phyloP scores from a whole-genome alignment of 2,888 invertebrate species.

The Eupithecia abbreviata region DNA sequence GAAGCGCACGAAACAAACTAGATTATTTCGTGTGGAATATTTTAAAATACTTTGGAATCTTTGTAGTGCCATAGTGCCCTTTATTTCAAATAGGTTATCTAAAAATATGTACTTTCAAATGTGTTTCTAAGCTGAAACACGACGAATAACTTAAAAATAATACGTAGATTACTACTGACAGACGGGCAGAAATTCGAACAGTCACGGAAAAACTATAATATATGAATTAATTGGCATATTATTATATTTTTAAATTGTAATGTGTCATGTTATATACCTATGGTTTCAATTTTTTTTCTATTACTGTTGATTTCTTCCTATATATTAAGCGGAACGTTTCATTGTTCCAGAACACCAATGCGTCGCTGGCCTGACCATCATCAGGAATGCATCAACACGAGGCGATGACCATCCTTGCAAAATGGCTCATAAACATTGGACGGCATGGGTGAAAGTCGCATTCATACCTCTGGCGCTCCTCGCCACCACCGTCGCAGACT shows the following conservation, averaged over 20 bases:
- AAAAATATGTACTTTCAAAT: no score
- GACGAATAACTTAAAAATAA: no score
- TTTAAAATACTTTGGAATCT: neutral
- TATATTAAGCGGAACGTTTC: constrained; percentile 28
- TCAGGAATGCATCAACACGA: constrained; percentile 76
- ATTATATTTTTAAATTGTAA: no score
- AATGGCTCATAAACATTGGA: constrained; percentile 81
- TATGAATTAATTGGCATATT: no score
- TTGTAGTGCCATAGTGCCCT: neutral
- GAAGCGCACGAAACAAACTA: neutral
- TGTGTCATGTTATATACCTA: no score
- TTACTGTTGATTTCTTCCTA: no score
- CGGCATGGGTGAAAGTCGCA: constrained; percentile 76
- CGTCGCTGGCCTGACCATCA: constrained; percentile 57
- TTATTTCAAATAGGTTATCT: no score
- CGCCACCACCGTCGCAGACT: constrained; percentile 76
- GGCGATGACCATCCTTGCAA: constrained; percentile 79
- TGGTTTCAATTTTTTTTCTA: no score
- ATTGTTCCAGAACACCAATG: constrained; percentile 76
- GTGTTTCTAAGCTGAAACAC: no score
- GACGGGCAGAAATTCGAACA: no score
- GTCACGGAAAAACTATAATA: no score
- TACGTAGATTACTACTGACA: no score
- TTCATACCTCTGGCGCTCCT: constrained; percentile 65
- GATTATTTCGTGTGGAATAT: neutral